Evolutionary conservation across 2,888 invertebrate genomes (phyloP), one percentile per base, ranked within the genome.

Genomic region (Sinotaia quadrata): DNA sequence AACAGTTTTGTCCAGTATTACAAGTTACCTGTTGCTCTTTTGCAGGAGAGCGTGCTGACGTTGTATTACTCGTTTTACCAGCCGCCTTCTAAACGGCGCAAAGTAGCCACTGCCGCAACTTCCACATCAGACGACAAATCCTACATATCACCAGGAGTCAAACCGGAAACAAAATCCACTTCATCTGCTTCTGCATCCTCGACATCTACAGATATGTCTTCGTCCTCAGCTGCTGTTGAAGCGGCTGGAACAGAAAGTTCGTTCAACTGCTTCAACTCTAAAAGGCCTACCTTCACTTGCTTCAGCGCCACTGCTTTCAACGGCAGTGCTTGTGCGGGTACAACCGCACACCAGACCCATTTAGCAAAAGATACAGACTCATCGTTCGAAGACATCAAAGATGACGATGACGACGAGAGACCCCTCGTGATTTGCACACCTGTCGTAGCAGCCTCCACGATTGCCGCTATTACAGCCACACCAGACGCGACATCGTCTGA

Each of bases 41-140:
- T 90, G 58, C 89, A 92, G 92, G 91, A 91, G 90, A 91, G 90
- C 60, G 91, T 92, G 44, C 84, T 92, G 72, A 90, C 91, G 73
- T 86, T 92, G 58, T 91, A 90, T 75, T 92, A 92, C 84, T 91
- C 82, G 31, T 79, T 83, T 52, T 84, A 80, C 68, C 76, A 78
- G 63, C 78, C 77, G 41, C 81, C 80, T 12, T 76, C 81, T 21
- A 83, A 81, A 41, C 60, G 66, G 29, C 57, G 67, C 29, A 68
- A 67, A 37, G 27, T 72, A 44, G 67, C 61, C 44, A 56, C 71
- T 3, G 57, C 66, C 31, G 66, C 66, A 33, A 54, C 33, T 5
- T 37, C 67, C 31, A 68, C 66, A 15, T 36, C 65, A n/a, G 44
- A 56, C 24, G 65, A 65, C 56, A 5, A 29, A 18, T n/a, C 44